A percentile compares a stretch with the other conserved stretches of the same genome.
These are phyloP conservation scores for Drosophila azteca DNA, from an alignment of 1,140 invertebrate species.

Conservation along the genomic window DNA sequence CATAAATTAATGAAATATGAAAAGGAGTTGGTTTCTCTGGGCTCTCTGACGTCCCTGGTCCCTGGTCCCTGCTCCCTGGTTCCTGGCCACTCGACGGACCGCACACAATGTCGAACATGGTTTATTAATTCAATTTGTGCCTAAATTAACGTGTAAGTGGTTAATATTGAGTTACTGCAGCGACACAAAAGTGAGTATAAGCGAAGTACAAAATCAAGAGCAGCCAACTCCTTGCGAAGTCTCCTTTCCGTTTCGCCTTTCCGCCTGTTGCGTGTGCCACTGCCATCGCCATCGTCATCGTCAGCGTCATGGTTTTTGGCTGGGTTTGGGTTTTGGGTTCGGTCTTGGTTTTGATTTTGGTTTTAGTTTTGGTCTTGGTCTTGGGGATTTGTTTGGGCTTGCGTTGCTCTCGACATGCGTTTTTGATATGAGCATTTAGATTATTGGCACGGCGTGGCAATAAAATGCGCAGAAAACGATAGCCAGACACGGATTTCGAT, in stretches of 20 bases:
- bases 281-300: constrained; percentile 32
- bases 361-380: neutral
- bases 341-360: constrained; percentile 1
- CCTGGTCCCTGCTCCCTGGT: constrained; percentile 24
- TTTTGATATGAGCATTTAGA: constrained; percentile 72
- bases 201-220: constrained; percentile 20
- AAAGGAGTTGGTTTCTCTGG: constrained; percentile 59
- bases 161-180: constrained; percentile 81
- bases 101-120: constrained; percentile 82
- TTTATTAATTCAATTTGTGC: constrained; percentile 84
- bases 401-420: constrained; percentile 50
- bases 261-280: constrained; percentile 57
- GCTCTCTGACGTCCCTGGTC: neutral
- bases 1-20: constrained; percentile 83
- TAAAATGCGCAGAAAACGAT: constrained; percentile 57
- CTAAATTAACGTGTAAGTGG: constrained; percentile 83
- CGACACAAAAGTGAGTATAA: constrained; percentile 12
- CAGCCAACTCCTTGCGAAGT: constrained; percentile 34
- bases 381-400: constrained; percentile 16
- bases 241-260: constrained; percentile 16
- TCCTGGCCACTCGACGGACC: constrained; percentile 61
- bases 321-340: neutral
- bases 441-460: constrained; percentile 55
- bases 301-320: constrained; percentile 5
- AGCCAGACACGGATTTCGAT: constrained; percentile 48